Percentiles rank a stretch among this genome's conserved stretches.
phyloP scores from a whole-genome alignment of 2,888 invertebrate genomes.

The Achlya flavicornis region DNA sequence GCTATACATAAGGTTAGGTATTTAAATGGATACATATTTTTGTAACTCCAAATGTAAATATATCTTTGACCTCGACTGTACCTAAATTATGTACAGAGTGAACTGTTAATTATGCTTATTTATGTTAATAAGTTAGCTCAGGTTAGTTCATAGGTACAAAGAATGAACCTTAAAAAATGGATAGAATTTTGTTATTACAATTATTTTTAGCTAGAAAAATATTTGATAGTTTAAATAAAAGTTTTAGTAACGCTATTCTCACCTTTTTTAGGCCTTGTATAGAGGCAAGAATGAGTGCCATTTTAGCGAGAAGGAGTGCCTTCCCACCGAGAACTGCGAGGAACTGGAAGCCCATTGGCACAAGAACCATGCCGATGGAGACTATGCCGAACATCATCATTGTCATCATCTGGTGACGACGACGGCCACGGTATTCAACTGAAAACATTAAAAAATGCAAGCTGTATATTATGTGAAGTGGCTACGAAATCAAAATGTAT shows the following conservation, averaged over 20 bases:
- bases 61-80: too few species aligned
- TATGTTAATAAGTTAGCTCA: not conserved
- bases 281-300: constrained; percentile 91
- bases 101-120: not conserved
- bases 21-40: too few species aligned
- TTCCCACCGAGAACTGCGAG: constrained; percentile 92
- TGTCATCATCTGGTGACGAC: constrained; percentile 88
- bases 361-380: constrained; percentile 89
- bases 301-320: constrained; percentile 90
- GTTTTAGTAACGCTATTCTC: constrained; percentile 24
- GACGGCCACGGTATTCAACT: constrained; percentile 82
- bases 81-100: not conserved
- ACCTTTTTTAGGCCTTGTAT: constrained; percentile 92
- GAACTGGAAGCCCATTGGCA: constrained; percentile 94
- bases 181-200: too few species aligned
- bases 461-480: not conserved
- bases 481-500: too few species aligned
- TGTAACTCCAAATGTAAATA: too few species aligned
- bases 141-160: not conserved
- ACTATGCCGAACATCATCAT: constrained; percentile 91
- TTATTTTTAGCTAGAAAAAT: too few species aligned
- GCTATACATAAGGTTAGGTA: too few species aligned
- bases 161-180: not conserved
- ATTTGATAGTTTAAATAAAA: not conserved
- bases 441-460: constrained; percentile 23